Evolutionary conservation across 2,888 invertebrate genomes (phyloP), one percentile per base, ranked within the genome.

Genomic region (Cheilosia urbana): DNA sequence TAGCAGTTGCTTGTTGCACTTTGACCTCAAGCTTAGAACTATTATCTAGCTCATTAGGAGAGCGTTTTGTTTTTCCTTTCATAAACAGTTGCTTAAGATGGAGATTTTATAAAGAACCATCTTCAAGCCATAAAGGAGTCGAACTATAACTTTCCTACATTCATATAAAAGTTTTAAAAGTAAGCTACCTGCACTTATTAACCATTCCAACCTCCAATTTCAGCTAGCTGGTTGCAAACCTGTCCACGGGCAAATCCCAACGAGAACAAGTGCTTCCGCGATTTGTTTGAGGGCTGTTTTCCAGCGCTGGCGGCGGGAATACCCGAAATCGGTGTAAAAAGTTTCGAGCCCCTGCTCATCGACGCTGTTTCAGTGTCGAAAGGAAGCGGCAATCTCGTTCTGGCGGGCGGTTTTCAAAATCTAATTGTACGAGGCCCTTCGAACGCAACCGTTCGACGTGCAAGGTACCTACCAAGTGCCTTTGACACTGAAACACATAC

Each of bases 241-340:
- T 94, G 94, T 88, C 91, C 91, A 53, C 92, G 93, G 68, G 90
- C 90, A 55, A 93, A 93, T 89, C 93, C 94, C 21, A 92, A 93
- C 73, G 90, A 94, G 79, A 92, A 94, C 88, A 91, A 92, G 87
- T 94, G 94, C 88, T 91, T 94, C 65, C 91, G 92, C 24, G 91
- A 93, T 69, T 90, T 94, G 42, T 94, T 94, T 88, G 91, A 92
- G 66, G 91, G 92, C 40, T 93, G 94, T 90, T 94, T 94, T 89
- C 94, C 94, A 1, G 91, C 93, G 51, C 88, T 94, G 82, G 93
- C 94, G 0, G 92, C 92, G 87, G 94, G 94, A 91, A 93, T 94
- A 87, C 94, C 94, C 0, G 94, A 94, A 90, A 92, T 94, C 51
- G 94, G 93, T 7, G 93, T 94, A 0, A 93, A 93, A 49, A 93